Conservation (phyloP, 2,888 invertebrate genomes). For the Acrobasis suavella region DNA sequence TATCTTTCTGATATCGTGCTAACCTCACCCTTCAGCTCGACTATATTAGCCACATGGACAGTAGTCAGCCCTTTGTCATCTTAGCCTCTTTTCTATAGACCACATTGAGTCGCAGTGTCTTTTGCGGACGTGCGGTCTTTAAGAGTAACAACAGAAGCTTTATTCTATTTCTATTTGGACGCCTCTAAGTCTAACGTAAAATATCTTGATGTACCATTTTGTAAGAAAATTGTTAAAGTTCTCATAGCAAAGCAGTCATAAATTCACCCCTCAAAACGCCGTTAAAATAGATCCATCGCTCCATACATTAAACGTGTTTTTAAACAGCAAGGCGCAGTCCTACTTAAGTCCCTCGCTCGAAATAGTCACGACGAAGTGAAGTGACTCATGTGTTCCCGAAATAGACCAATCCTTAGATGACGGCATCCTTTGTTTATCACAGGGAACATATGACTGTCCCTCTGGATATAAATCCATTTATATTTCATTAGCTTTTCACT, state of each 20-base stretch:
- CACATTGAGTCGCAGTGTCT: too few species aligned
- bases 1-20: too few species aligned
- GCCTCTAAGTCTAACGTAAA: too few species aligned
- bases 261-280: constrained; percentile 3
- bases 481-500: constrained; percentile 3
- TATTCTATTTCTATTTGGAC: too few species aligned
- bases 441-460: constrained; percentile 18
- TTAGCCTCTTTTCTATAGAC: too few species aligned
- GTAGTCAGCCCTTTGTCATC: too few species aligned
- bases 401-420: constrained; percentile 26
- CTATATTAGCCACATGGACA: too few species aligned
- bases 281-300: constrained; percentile 11
- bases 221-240: too few species aligned
- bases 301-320: constrained; percentile 3
- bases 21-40: too few species aligned
- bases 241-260: not conserved
- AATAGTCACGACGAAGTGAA: constrained; percentile 31
- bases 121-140: too few species aligned
- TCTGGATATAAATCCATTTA: constrained; percentile 14
- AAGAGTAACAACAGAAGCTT: too few species aligned
- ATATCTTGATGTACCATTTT: too few species aligned
- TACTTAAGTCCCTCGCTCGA: constrained; percentile 23
- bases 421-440: constrained; percentile 17
- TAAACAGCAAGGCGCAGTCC: constrained; percentile 29
- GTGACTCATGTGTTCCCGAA: constrained; percentile 33